phyloP scores from a whole-genome alignment of 1,140 invertebrate genomes.

The Zaprionus gabonicus region DNA sequence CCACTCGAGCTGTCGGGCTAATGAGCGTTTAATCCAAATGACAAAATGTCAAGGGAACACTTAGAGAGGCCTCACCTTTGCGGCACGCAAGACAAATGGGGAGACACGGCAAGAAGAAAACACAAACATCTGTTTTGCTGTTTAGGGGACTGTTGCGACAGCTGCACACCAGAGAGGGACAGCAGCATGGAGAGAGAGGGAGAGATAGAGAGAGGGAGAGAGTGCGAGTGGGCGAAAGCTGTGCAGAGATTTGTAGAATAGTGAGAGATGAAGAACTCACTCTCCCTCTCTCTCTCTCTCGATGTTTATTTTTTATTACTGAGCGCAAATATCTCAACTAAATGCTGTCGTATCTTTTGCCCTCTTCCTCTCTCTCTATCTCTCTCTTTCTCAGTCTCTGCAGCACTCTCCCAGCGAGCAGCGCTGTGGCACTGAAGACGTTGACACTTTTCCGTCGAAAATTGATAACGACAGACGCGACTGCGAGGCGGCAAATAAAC shows the following conservation, averaged over 20 bases:
- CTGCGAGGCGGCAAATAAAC: slow-evolving; percentile 35
- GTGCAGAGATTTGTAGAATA: slow-evolving; percentile 8
- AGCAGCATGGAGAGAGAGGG: not conserved
- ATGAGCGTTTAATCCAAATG: slow-evolving; percentile 50
- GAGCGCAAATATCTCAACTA: not conserved
- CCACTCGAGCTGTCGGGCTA: slow-evolving; percentile 24
- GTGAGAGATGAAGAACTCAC: not conserved
- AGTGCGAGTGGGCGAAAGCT: not conserved
- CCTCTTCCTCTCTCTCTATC: not conserved
- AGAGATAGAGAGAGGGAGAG: not conserved
- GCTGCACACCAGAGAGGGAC: slow-evolving; percentile 4
- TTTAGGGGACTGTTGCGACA: slow-evolving; percentile 11
- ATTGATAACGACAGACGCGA: slow-evolving; percentile 48
- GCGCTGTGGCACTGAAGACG: not conserved
- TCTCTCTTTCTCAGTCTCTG: not conserved
- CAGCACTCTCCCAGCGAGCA: not conserved
- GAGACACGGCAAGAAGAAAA: slow-evolving; percentile 25
- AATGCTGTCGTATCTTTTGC: not conserved
- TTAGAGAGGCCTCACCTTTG: slow-evolving; percentile 38
- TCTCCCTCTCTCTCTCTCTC: not conserved
- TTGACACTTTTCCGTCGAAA: slow-evolving; percentile 33
- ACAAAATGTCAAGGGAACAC: slow-evolving; percentile 56
- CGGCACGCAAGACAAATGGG: slow-evolving; percentile 16
- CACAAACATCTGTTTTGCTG: slow-evolving; percentile 44
- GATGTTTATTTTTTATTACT: slow-evolving; percentile 26